Base-by-base conservation (phyloP, 2,113 vertebrate genomes). In the Brevimyrus niger region DNA sequence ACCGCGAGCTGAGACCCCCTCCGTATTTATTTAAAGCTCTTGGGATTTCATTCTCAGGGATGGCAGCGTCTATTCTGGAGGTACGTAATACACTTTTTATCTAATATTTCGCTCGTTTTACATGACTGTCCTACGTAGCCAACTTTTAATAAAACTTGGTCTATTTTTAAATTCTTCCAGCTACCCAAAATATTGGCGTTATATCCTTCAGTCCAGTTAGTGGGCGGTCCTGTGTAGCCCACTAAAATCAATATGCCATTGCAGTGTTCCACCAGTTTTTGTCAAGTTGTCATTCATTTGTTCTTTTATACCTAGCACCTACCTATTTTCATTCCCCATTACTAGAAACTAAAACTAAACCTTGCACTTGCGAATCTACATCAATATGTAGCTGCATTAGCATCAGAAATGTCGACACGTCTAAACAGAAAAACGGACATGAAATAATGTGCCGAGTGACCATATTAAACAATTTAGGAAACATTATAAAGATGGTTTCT, bases 11-110 rank as follows among this genome's bases (percentile, higher is more conserved):
- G 94, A 91, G 90, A 93, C 89, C 92, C 92, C 93, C 91, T 92
- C 91, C 35, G 92, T 93, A 89, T 93, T 92, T 92, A 93, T 93
- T 91, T 91, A 92, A 95, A 93, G 93, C 92, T 93, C 91, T 91
- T 93, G 93, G 95, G 94, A 95, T 94, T 95, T 91, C 92, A 93
- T 96, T 95, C 96, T 96, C 95, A 96, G 96, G 95, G 95, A 97
- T 96, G 96, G 96, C 96, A 93, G 95, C 95, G 94, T 96, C 95
- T 92, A 95, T 95, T 95, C 94, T 96, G 92, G 96, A 96, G 96
- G 96, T 96, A 96, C 91, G 95, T 91, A 95, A 94, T 92, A 89
- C 93, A 82, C 31, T 48, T 92, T 94, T 94, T 94, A 94, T 94
- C 94, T 93, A 94, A 92, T n/a, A 88, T 27, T 89, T 82, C 13